A percentile compares a stretch with the other conserved stretches of the same genome.
phyloP scores from a whole-genome alignment of 2,888 invertebrate species.

The Polia nebulosa region DNA sequence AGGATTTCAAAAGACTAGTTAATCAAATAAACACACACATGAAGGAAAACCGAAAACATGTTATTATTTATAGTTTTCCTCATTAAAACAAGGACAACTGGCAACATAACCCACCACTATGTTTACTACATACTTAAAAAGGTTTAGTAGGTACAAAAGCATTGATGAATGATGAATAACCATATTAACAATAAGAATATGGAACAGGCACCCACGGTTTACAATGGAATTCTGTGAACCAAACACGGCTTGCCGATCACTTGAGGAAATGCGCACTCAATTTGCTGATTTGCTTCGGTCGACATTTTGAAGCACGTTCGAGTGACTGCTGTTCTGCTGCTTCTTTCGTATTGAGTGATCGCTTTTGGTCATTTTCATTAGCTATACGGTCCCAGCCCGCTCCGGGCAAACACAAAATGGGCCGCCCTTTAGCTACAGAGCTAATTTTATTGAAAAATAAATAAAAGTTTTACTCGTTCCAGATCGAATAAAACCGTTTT shows the following conservation, averaged over 20 bases:
- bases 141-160: background rate
- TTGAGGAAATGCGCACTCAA: constrained; percentile 18
- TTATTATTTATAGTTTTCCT: constrained; percentile 28
- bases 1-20: too few relatives aligned
- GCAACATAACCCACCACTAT: background rate
- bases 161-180: constrained; percentile 2
- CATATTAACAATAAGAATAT: constrained; percentile 42
- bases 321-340: background rate
- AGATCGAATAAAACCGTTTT: too few relatives aligned
- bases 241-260: constrained; percentile 11
- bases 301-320: constrained; percentile 17
- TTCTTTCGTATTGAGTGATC: background rate
- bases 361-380: too few relatives aligned
- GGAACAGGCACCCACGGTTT: background rate
- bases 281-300: constrained; percentile 26
- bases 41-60: too few relatives aligned
- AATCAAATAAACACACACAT: too few relatives aligned
- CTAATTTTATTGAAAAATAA: too few relatives aligned
- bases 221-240: constrained; percentile 49
- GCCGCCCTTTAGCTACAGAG: too few relatives aligned
- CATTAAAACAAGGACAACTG: constrained; percentile 41
- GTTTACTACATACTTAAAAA: background rate
- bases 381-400: too few relatives aligned
- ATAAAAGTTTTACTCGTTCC: too few relatives aligned
- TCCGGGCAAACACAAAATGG: too few relatives aligned